These are phyloP conservation scores for Brachionus calyciflorus DNA, from an alignment of 1,140 invertebrate species.

Conservation along the genomic window DNA sequence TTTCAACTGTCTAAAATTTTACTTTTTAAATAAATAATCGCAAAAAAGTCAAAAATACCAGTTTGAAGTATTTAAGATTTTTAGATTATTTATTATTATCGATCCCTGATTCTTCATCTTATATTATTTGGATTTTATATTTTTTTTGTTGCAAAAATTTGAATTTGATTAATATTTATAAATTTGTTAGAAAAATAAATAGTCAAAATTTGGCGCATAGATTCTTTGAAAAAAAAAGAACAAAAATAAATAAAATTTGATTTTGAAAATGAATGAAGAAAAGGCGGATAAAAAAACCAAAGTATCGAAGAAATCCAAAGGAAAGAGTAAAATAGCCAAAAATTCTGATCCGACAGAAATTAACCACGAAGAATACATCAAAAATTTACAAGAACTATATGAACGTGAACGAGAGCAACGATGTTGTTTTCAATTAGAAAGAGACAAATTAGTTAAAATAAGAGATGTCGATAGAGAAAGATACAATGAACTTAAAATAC, in stretches of 20 bases:
- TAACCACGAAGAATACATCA: not conserved
- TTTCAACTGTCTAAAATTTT: too few relatives aligned
- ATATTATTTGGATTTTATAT: too few relatives aligned
- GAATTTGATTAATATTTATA: too few relatives aligned
- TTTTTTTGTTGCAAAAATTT: too few relatives aligned
- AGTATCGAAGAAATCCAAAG: not conserved
- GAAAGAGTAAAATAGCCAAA: not conserved
- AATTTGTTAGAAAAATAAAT: too few relatives aligned
- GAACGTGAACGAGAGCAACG: not conserved
- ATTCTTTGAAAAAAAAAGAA: not conserved
- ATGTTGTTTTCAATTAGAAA: slow-evolving; percentile 36
- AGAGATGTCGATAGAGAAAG: slow-evolving; percentile 10
- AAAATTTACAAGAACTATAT: slow-evolving; percentile 9
- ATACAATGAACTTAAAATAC: not conserved
- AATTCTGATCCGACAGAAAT: too few relatives aligned
- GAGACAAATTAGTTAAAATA: slow-evolving; percentile 21
- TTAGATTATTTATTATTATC: too few relatives aligned
- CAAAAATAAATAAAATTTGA: not conserved
- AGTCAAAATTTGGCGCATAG: too few relatives aligned
- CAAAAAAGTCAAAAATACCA: too few relatives aligned
- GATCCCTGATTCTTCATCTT: too few relatives aligned
- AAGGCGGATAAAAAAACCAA: not conserved
- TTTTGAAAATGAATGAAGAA: not conserved
- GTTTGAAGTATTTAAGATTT: too few relatives aligned
- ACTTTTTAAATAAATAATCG: too few relatives aligned